Conservation (phyloP, 1,140 invertebrate genomes). For the Gryllus bimaculatus region DNA sequence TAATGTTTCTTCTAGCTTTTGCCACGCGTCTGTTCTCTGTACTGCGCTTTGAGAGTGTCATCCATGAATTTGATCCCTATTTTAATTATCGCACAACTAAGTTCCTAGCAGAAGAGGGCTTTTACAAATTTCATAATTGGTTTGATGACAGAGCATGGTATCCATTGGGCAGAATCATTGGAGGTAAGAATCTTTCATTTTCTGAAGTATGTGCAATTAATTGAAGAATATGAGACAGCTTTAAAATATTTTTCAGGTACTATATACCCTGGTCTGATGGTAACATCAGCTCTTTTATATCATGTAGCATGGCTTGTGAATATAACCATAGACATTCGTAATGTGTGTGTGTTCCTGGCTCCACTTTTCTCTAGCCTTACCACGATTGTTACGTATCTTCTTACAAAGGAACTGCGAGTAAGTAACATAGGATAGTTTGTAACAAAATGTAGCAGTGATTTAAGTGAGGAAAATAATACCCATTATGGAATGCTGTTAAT, state of each 20-base stretch:
- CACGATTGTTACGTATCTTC: conserved; percentile 87
- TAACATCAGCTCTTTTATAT: conserved; percentile 89
- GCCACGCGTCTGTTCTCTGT: conserved; percentile 91
- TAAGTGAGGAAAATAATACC: background rate
- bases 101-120: conserved; percentile 89
- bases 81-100: conserved; percentile 97
- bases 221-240: background rate
- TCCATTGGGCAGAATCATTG: conserved; percentile 92
- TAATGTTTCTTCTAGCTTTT: conserved; percentile 66
- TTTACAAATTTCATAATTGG: conserved; percentile 98
- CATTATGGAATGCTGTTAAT: background rate
- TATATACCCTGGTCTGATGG: conserved; percentile 96
- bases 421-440: conserved; percentile 19
- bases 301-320: conserved; percentile 81
- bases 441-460: background rate
- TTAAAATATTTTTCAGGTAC: conserved; percentile 53
- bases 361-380: conserved; percentile 95
- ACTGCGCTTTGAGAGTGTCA: conserved; percentile 93
- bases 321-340: conserved; percentile 91
- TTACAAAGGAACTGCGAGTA: conserved; percentile 92
- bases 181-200: conserved; percentile 46
- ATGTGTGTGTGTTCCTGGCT: conserved; percentile 96
- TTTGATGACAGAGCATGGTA: conserved; percentile 99
- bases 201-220: background rate
- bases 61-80: conserved; percentile 98